Conservation (phyloP, 2,113 vertebrate genomes). For the Pycnonotus jocosus region DNA sequence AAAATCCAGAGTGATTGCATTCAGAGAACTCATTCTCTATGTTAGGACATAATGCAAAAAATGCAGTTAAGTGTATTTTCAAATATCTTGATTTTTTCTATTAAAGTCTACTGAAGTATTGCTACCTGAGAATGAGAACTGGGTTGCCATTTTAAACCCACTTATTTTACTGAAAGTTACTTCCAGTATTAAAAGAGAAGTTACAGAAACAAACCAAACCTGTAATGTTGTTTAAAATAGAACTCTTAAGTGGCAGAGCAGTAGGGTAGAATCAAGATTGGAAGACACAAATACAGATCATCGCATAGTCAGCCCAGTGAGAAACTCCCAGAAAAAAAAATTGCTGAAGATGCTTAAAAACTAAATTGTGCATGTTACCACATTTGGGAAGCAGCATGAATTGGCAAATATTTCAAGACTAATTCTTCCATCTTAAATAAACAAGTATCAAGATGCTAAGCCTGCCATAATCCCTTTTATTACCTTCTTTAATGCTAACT, state of each 20-base stretch:
- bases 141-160: not conserved
- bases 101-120: not conserved
- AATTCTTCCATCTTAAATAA: not conserved
- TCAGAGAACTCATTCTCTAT: not conserved
- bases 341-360: not conserved
- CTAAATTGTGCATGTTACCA: not conserved
- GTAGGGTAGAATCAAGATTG: not conserved
- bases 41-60: not conserved
- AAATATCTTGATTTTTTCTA: not conserved
- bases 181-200: not conserved
- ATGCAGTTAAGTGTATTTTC: not conserved
- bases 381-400: not conserved
- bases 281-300: not conserved
- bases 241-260: not conserved
- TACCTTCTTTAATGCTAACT: not conserved
- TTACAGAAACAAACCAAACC: not conserved
- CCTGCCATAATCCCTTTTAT: not conserved
- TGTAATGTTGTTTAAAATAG: not conserved
- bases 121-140: not conserved
- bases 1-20: not conserved
- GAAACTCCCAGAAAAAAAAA: not conserved
- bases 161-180: not conserved
- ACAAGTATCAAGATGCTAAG: not conserved
- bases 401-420: not conserved
- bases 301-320: not conserved